These are phyloP conservation scores for Cichlasoma orientale DNA, from an alignment of 2,797 vertebrate species.

Conservation along the genomic window DNA sequence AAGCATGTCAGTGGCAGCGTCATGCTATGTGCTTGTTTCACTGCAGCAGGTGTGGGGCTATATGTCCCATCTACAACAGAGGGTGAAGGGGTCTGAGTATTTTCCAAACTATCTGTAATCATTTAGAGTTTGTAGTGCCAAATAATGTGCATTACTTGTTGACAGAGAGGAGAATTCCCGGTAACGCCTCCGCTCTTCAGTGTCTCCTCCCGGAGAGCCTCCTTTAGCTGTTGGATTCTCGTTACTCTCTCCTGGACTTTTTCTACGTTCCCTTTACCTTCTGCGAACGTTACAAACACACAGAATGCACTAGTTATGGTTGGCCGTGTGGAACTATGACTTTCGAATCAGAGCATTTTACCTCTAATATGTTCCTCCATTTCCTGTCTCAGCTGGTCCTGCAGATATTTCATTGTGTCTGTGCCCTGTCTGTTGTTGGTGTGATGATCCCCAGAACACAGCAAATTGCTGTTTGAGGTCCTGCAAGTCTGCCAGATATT, in stretches of 20 bases:
- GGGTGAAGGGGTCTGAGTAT: not conserved
- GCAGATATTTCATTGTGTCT: conserved; percentile 58
- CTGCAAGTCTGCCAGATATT: conserved; percentile 29
- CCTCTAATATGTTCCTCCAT: conserved; percentile 81
- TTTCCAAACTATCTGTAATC: not conserved
- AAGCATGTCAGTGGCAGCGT: not conserved
- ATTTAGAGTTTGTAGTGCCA: not conserved
- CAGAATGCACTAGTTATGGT: not conserved
- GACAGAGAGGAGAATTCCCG: conserved; percentile 53
- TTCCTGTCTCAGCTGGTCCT: conserved; percentile 76
- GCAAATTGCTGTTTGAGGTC: conserved; percentile 3
- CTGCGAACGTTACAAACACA: conserved; percentile 51
- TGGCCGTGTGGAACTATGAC: not conserved
- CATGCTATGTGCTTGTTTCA: not conserved
- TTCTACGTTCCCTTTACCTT: conserved; percentile 71
- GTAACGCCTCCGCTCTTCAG: conserved; percentile 21
- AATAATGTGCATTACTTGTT: conserved; percentile 47
- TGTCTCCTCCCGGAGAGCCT: conserved; percentile 70
- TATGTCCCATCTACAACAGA: not conserved
- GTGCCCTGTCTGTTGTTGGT: conserved; percentile 11
- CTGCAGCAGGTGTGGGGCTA: not conserved
- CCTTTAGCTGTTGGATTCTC: conserved; percentile 77
- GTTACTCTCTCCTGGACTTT: conserved; percentile 71
- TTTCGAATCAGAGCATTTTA: conserved; percentile 31
- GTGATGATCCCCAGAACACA: conserved; percentile 28